Base-by-base conservation (phyloP, 64 coral and sea anemone genomes). In the Pocillopora verrucosa region DNA sequence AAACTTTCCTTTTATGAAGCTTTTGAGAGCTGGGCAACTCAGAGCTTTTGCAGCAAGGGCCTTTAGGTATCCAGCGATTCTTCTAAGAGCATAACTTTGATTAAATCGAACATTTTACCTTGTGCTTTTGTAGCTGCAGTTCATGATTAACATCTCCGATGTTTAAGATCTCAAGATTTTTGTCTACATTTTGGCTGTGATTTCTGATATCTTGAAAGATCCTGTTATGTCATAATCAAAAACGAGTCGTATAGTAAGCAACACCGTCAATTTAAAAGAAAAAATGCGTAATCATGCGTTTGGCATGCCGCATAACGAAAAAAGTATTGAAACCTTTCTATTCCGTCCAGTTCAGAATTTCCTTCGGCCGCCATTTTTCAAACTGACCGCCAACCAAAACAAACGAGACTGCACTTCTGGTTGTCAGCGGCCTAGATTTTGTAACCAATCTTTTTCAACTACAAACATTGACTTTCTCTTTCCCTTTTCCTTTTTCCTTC, bases 131-230 rank as follows among this genome's bases (percentile, higher is more conserved):
- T 30, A 84, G 62, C 17, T 51, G 80, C 38, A 84, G 36, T 22
- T 84, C 62, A 64, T 65, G 30, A 84, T 84, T 84, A 19, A 6
- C 65, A 64, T 84, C 17, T 61, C 24, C 36, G 9, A 19, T 63
- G 51, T 41, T 22, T 16, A 7, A 20, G 16, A 65, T 4, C 61
- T 84, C 61, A 6, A 84, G 80, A 38, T 61, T 68, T 84, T 84
- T 69, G 9, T 51, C 41, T 3, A 84, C 62, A 11, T 70, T 70
- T 67, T 56, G 65, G 80, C 62, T 84, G 36, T 84, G 80, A 25
- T 67, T 84, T 68, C 61, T 20, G 34, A 84, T 68, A 68, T 84
- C 80, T 69, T 84, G 80, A 84, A 65, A 69, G 68, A 84, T 84
- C 80, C 80, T 84, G 61, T 36, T 14, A 41, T 9, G 36, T 15